phyloP scores from a whole-genome alignment of 1,140 invertebrate species.

The Metaphire vulgaris region DNA sequence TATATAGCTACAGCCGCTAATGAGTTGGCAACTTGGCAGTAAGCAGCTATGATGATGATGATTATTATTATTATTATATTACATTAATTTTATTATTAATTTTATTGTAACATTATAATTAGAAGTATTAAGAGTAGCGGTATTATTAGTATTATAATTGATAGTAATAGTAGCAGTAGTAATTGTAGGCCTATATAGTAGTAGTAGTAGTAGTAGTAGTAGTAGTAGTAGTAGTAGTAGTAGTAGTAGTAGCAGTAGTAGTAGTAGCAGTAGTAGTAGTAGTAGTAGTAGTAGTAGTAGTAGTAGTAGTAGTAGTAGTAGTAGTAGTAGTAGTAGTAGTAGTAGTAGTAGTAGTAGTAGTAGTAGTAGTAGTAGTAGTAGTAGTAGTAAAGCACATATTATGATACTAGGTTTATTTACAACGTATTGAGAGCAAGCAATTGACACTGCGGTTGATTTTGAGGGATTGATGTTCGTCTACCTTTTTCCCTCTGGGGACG shows the following conservation, averaged over 20 bases:
- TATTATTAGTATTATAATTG: neutral
- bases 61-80: constrained; percentile 4
- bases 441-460: no score
- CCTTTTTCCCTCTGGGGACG: no score
- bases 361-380: neutral
- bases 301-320: neutral
- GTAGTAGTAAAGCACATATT: neutral
- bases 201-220: neutral
- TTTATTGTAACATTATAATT: neutral
- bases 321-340: neutral
- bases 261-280: neutral
- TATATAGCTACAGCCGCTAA: no score
- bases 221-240: neutral
- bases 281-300: neutral
- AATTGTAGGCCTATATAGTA: neutral
- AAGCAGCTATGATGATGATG: neutral
- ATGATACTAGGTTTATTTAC: no score
- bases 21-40: no score
- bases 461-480: no score
- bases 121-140: neutral
- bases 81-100: neutral
- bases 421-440: no score
- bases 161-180: neutral
- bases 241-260: neutral
- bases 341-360: neutral